phyloP scores from a whole-genome alignment of 2,888 invertebrate genomes.

The Myathropa florea region DNA sequence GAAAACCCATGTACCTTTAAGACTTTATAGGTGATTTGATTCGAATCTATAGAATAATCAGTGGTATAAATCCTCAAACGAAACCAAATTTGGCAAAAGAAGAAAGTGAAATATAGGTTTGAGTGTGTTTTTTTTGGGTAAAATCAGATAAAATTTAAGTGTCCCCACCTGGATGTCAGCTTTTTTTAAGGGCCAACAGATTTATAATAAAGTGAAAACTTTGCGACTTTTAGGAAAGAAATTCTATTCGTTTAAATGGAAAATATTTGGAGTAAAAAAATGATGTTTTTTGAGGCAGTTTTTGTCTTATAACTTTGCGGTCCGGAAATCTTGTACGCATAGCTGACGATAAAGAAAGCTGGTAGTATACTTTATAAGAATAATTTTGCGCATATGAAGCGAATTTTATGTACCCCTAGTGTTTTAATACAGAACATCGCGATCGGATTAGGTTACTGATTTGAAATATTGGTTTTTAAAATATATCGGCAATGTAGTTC shows the following conservation, averaged over 20 bases:
- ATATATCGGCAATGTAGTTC: too few species aligned
- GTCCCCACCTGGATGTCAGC: neutral
- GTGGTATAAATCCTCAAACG: neutral
- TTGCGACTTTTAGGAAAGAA: neutral
- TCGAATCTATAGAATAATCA: neutral
- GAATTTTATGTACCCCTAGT: too few species aligned
- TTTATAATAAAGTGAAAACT: neutral
- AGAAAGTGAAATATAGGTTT: constrained; percentile 31
- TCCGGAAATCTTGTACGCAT: too few species aligned
- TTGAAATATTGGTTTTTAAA: too few species aligned
- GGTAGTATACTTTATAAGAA: too few species aligned
- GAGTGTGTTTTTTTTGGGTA: neutral
- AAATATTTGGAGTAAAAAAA: too few species aligned
- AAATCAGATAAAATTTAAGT: neutral
- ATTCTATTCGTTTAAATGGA: neutral
- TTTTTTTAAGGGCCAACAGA: neutral
- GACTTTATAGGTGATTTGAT: neutral
- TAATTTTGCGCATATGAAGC: too few species aligned
- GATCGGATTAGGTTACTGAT: too few species aligned
- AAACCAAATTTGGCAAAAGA: neutral
- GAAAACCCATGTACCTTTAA: neutral
- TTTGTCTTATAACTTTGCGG: too few species aligned
- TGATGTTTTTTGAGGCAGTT: too few species aligned
- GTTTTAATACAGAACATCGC: too few species aligned
- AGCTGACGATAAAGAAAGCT: too few species aligned